Conservation (phyloP, 2,113 vertebrate genomes). For the Cettia cetti region DNA sequence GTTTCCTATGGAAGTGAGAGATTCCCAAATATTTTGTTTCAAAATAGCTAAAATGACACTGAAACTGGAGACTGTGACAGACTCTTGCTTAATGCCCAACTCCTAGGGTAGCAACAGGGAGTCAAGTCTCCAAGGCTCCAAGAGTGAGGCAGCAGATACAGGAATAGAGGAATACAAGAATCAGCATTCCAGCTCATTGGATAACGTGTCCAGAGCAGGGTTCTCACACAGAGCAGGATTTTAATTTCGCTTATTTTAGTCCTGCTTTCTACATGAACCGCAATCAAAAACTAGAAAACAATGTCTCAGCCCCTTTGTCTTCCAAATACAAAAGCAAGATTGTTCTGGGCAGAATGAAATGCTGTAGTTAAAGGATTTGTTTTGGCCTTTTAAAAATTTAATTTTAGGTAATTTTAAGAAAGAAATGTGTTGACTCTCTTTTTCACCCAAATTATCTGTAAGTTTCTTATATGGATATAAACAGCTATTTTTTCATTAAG, state of each 20-base stretch:
- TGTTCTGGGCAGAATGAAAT: background rate
- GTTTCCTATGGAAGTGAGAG: background rate
- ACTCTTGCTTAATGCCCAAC: background rate
- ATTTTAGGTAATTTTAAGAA: background rate
- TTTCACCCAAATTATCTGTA: background rate
- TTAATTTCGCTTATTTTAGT: background rate
- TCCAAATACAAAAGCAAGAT: background rate
- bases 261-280: background rate
- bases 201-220: background rate
- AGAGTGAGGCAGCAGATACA: background rate
- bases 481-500: background rate
- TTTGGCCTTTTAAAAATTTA: background rate
- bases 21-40: background rate
- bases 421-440: background rate
- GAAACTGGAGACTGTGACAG: background rate
- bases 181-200: background rate
- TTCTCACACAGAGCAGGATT: background rate
- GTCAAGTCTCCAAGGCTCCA: background rate
- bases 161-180: fast-evolving
- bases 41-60: background rate
- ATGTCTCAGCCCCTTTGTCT: background rate
- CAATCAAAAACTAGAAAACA: background rate
- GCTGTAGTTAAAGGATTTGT: background rate
- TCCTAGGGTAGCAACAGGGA: background rate
- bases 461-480: background rate